Conservation (phyloP, 2,797 vertebrate species). For the Clarias pachynema region DNA sequence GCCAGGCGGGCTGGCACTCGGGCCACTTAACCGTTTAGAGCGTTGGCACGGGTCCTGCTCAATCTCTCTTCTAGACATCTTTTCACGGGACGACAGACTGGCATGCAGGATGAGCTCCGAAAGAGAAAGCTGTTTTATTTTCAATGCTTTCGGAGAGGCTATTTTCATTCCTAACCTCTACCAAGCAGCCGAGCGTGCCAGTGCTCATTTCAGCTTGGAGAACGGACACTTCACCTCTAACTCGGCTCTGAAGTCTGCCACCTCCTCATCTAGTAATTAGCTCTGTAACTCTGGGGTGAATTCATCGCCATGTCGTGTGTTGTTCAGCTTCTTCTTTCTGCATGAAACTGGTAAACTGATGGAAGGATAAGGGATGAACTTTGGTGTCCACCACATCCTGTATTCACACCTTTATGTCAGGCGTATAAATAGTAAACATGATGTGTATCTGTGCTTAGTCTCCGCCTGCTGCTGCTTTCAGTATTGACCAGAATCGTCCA, state of each 20-base stretch:
- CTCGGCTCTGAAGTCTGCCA: conserved; percentile 51
- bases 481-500: conserved; percentile 16
- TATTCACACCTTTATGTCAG: neutral
- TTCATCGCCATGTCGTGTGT: conserved; percentile 14
- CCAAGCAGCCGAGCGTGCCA: conserved; percentile 12
- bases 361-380: neutral
- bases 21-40: conserved; percentile 77
- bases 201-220: conserved; percentile 36
- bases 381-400: neutral
- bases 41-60: conserved; percentile 63
- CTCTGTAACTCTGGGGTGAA: conserved; percentile 9
- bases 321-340: neutral
- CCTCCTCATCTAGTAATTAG: conserved; percentile 33
- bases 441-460: neutral
- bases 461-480: conserved; percentile 46
- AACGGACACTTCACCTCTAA: conserved; percentile 49
- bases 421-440: neutral
- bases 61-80: conserved; percentile 49
- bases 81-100: conserved; percentile 54
- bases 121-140: conserved; percentile 51
- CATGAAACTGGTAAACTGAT: neutral
- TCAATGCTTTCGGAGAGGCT: conserved; percentile 42
- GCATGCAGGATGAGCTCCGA: conserved; percentile 35
- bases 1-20: conserved; percentile 74
- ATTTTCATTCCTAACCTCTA: conserved; percentile 41